phyloP scores from a whole-genome alignment of 1,140 invertebrate species.

The Nasonia vitripennis region DNA sequence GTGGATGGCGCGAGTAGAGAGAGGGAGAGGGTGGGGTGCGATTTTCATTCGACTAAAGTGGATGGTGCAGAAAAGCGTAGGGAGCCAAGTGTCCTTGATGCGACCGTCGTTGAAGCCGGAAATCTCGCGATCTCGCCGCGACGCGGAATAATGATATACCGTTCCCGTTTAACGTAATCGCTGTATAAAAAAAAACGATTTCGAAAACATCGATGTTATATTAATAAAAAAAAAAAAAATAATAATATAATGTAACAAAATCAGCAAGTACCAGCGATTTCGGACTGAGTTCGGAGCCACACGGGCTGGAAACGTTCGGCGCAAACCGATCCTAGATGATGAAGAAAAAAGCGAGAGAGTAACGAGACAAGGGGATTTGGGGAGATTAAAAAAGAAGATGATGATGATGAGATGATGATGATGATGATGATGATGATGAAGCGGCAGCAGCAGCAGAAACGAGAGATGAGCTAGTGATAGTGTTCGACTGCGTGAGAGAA shows the following conservation, averaged over 20 bases:
- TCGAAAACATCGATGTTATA: constrained; percentile 56
- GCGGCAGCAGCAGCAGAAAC: constrained; percentile 53
- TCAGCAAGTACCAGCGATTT: constrained; percentile 65
- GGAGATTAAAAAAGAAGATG: constrained; percentile 49
- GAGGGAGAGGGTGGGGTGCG: constrained; percentile 58
- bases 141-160: constrained; percentile 49
- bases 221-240: constrained; percentile 34
- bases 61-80: constrained; percentile 73
- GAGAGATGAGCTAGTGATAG: constrained; percentile 66
- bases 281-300: constrained; percentile 74
- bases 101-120: constrained; percentile 75
- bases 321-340: constrained; percentile 74
- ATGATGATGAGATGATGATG: neutral
- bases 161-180: constrained; percentile 52
- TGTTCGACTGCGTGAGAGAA: constrained; percentile 62
- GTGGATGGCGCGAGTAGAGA: constrained; percentile 27
- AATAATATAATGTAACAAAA: constrained; percentile 58
- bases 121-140: constrained; percentile 73
- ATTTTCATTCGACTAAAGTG: constrained; percentile 69
- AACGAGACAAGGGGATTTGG: constrained; percentile 55
- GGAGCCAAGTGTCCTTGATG: constrained; percentile 76
- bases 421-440: neutral
- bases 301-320: constrained; percentile 74
- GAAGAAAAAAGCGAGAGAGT: constrained; percentile 59
- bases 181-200: constrained; percentile 53